These are phyloP conservation scores for Zapus hudsonius DNA, from an alignment of 2,113 vertebrate species.

Conservation along the genomic window DNA sequence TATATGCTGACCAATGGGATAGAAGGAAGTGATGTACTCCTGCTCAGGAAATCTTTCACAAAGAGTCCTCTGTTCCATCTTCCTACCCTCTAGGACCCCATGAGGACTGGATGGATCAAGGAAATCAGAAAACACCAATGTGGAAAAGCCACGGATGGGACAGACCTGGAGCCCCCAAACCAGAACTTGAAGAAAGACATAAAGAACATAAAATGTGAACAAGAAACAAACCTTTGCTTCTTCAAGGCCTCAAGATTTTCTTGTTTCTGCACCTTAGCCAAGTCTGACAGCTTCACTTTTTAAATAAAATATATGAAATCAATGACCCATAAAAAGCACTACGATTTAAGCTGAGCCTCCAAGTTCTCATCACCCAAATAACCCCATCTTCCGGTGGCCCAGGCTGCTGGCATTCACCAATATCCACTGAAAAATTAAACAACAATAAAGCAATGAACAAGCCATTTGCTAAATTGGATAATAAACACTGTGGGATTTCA, in stretches of 20 bases:
- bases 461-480: neutral
- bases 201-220: neutral
- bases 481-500: neutral
- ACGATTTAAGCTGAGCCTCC: neutral
- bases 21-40: neutral
- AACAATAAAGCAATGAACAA: neutral
- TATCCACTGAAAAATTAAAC: constrained; percentile 37
- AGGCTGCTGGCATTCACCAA: too few species aligned
- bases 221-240: neutral
- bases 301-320: constrained; percentile 22
- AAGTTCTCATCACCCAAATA: too few species aligned
- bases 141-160: neutral
- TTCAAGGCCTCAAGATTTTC: neutral
- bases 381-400: too few species aligned
- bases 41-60: neutral
- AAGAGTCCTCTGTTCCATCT: neutral
- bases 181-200: neutral
- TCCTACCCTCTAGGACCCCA: neutral
- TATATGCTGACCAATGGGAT: neutral
- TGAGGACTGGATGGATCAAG: too few species aligned
- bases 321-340: neutral
- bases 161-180: neutral
- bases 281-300: neutral
- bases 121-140: neutral
- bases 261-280: neutral